A percentile compares a stretch with the other conserved stretches of the same genome.
Conservation (phyloP, 2,797 vertebrate species). For the Margarornis squamiger region DNA sequence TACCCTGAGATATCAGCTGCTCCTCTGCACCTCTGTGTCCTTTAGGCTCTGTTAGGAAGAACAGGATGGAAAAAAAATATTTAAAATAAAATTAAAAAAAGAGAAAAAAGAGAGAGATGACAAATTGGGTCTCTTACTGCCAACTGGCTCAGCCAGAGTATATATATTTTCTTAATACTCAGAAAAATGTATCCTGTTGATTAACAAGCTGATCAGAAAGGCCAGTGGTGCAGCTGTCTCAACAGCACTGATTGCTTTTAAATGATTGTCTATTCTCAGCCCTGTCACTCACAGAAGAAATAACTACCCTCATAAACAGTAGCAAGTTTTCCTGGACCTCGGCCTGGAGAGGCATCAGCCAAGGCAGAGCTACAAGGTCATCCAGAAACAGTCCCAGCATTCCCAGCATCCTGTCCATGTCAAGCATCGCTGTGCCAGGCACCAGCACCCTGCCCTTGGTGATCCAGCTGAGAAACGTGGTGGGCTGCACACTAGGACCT, state of each 20-base stretch:
- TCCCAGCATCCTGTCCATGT: background rate
- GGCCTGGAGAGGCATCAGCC: constrained; percentile 38
- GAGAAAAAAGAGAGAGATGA: background rate
- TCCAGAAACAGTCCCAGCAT: background rate
- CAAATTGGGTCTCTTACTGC: constrained; percentile 31
- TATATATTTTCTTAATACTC: constrained; percentile 33
- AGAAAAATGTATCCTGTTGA: constrained; percentile 48
- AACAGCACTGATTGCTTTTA: constrained; percentile 47
- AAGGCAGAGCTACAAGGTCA: background rate
- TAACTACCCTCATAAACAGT: constrained; percentile 20
- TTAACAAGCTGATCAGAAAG: constrained; percentile 57
- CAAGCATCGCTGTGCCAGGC: background rate
- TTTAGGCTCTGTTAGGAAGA: constrained; percentile 43
- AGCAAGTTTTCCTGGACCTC: constrained; percentile 39
- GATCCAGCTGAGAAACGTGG: background rate
- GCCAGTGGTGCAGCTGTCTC: constrained; percentile 58
- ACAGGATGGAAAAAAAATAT: background rate
- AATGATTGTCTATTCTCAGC: constrained; percentile 29
- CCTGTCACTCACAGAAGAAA: constrained; percentile 42
- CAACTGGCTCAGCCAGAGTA: constrained; percentile 24
- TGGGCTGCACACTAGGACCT: background rate
- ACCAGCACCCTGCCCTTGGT: background rate
- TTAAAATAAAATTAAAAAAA: background rate
- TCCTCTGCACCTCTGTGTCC: constrained; percentile 52
- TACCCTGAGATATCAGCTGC: constrained; percentile 55